Evolutionary conservation across 64 coral and sea anemone species (phyloP).

Genomic region (Montipora efflorescens): DNA sequence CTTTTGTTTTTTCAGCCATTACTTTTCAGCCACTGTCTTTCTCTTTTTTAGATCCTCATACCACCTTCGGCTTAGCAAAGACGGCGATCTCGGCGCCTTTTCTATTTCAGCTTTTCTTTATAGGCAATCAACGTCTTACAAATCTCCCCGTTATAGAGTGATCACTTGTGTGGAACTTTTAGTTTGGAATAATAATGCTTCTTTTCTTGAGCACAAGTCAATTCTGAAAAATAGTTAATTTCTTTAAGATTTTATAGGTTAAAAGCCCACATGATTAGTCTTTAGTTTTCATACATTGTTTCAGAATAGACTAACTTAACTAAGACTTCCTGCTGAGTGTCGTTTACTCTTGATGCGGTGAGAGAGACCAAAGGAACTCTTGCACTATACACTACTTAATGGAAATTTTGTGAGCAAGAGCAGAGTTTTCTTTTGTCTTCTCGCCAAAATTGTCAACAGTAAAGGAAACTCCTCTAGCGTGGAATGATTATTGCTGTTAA

Average conservation of each 20-base stretch:
- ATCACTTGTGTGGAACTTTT: not conserved
- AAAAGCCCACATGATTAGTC: not conserved
- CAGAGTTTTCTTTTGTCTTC: no score
- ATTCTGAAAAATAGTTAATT: not conserved
- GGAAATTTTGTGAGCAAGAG: no score
- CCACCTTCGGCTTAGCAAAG: conserved; percentile 41
- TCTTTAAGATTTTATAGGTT: not conserved
- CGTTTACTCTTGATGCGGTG: no score
- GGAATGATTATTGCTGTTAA: no score
- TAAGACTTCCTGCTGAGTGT: no score
- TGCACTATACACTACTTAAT: no score
- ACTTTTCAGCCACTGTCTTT: conserved; percentile 18
- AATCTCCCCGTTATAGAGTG: not conserved
- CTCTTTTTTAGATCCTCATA: conserved; percentile 28
- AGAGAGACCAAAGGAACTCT: no score
- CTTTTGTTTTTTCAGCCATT: conserved; percentile 63
- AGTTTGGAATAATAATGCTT: not conserved
- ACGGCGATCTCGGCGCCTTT: conserved; percentile 8
- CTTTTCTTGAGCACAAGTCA: not conserved
- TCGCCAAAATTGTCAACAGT: no score
- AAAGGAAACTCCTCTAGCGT: no score
- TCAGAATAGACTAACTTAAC: no score
- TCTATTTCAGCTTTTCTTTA: conserved; percentile 58
- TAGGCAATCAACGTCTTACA: not conserved
- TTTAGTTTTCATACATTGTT: not conserved